Percentiles rank a stretch among this genome's conserved stretches.
phyloP scores from a whole-genome alignment of 2,113 vertebrate species.

The Chaetura pelagica region DNA sequence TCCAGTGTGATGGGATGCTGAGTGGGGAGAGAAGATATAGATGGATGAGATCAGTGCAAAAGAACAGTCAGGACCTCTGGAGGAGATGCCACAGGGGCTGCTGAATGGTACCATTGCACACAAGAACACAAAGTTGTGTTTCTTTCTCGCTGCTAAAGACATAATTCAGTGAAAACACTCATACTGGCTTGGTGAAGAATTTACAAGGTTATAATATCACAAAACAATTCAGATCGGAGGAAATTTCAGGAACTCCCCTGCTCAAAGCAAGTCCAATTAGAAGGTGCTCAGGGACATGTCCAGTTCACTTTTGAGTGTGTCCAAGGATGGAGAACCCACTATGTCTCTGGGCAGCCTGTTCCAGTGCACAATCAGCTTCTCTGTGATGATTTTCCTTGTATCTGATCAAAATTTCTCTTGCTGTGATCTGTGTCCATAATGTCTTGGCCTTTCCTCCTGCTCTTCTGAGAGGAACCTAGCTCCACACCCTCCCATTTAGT shows the following conservation, averaged over 20 bases:
- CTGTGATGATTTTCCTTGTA: background rate
- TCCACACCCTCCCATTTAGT: background rate
- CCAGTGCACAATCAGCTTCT: background rate
- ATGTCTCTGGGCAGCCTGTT: background rate
- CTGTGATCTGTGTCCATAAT: background rate
- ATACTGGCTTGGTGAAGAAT: background rate
- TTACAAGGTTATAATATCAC: background rate
- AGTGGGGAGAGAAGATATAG: background rate
- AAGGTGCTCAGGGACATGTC: background rate
- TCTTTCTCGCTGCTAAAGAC: background rate
- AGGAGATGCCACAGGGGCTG: background rate
- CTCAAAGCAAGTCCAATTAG: background rate
- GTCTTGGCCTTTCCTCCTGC: background rate
- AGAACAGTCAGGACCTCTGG: background rate
- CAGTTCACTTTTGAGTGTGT: background rate
- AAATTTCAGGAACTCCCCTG: rapidly evolving
- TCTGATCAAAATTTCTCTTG: background rate
- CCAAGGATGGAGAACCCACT: background rate
- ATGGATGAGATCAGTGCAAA: background rate
- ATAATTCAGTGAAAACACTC: background rate
- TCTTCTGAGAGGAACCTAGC: background rate
- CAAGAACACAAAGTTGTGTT: background rate
- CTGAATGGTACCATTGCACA: background rate
- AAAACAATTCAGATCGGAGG: background rate
- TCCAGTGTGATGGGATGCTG: background rate